phyloP scores from a whole-genome alignment of 1,140 invertebrate genomes.

The Aleiodes sp. region DNA sequence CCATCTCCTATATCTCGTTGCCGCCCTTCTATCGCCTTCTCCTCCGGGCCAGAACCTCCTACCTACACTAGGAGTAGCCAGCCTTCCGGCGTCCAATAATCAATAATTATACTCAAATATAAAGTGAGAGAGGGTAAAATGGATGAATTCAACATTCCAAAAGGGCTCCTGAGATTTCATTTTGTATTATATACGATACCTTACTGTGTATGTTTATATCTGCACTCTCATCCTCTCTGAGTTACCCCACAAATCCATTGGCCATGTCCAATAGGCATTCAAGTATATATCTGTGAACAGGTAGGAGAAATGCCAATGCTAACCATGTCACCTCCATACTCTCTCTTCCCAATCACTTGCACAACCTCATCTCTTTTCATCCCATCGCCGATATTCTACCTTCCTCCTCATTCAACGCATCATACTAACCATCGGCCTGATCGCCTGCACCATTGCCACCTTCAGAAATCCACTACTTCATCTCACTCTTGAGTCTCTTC shows the following conservation, averaged over 20 bases:
- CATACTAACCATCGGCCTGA: too few species aligned
- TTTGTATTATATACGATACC: background rate
- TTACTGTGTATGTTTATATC: background rate
- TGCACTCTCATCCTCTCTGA: too few species aligned
- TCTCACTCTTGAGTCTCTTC: conserved; percentile 36
- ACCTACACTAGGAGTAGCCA: conserved; percentile 58
- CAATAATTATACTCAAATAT: conserved; percentile 68
- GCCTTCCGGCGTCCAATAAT: conserved; percentile 65
- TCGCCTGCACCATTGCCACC: conserved; percentile 1
- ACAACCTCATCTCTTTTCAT: conserved; percentile 36
- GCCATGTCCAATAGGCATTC: background rate
- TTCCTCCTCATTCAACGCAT: too few species aligned
- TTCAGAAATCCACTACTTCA: too few species aligned
- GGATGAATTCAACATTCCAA: background rate
- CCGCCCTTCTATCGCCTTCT: conserved; percentile 40
- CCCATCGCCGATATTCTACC: background rate
- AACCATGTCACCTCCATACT: conserved; percentile 35
- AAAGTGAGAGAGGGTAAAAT: conserved; percentile 52
- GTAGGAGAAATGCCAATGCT: conserved; percentile 43
- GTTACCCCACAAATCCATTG: background rate
- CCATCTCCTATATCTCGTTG: conserved; percentile 21
- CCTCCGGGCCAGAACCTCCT: conserved; percentile 44
- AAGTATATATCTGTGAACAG: background rate
- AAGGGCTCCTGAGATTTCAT: background rate
- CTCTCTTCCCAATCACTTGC: background rate